Evolutionary conservation across 2,113 vertebrate genomes (phyloP), one percentile per base, ranked within the genome.

Genomic region (Bucco capensis): DNA sequence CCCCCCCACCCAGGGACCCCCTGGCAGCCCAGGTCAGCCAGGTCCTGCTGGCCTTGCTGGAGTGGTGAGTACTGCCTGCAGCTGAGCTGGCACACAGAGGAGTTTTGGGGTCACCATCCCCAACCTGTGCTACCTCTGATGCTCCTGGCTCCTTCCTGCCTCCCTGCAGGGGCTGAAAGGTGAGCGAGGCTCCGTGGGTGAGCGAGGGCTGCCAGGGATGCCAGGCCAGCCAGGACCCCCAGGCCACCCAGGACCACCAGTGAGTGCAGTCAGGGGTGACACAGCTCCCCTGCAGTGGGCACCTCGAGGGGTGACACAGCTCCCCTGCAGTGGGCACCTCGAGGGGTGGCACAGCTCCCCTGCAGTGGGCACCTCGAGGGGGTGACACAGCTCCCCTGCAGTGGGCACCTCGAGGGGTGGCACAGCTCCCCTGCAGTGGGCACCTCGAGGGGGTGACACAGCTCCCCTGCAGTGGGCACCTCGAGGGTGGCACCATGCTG

Each of bases 241-340:
- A 0, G 99, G 99, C 69, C 98, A 99, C 95, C 98, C 98, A 5
- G 99, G 99, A 22, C 95, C 95, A 2, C 95, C 98, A 86, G 99
- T 99, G 76, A 97, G 98, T 44, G 27, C 81, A 6, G 35, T 0
- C 0, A 24, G 47, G 11, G 14, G 12, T 7, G 13, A 8, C 51
- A 6, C 30, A 0, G 46, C 6, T 15, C 38, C 61, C 61, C 31
- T 2, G 31, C 2, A 1, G n/a, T n/a, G n/a, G n/a, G n/a, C n/a
- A n/a, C n/a, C n/a, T n/a, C n/a, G 2, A 19, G 30, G 15, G 12
- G n/a, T n/a, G n/a, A n/a, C n/a, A n/a, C n/a, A n/a, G n/a, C 31
- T 31, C 54, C 3, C 0, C 4, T 1, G 62, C 16, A 0, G 19
- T 0, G 40, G 67, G 4, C 12, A 38, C 70, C 4, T 8, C 0